Percentiles rank a stretch among this genome's conserved stretches.
Conservation (phyloP, 2,797 vertebrate species). For the Oreonectes daqikongensis region DNA sequence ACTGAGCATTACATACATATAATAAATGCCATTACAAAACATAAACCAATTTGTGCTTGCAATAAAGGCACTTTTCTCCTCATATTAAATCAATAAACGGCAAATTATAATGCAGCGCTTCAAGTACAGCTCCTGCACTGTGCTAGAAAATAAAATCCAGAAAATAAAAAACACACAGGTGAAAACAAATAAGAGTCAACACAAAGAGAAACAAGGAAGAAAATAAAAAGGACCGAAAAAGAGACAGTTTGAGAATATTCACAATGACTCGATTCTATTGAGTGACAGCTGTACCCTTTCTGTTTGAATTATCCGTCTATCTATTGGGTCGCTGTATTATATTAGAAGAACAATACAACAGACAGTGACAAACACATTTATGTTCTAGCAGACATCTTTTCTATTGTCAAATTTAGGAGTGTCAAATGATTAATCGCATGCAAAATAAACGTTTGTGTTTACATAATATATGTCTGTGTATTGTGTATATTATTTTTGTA, state of each 20-base stretch:
- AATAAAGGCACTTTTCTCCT: neutral
- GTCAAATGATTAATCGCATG: no score
- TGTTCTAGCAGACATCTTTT: neutral
- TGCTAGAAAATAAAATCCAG: neutral
- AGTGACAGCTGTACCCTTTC: constrained; percentile 52
- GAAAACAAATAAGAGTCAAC: constrained; percentile 6
- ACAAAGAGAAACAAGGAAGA: neutral
- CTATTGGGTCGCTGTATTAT: constrained; percentile 19
- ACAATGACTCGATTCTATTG: constrained; percentile 27
- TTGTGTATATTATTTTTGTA: no score
- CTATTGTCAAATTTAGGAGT: no score
- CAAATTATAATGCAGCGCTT: neutral
- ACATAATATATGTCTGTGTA: no score
- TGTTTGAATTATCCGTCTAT: constrained; percentile 20
- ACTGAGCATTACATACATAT: neutral
- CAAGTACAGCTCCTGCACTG: neutral
- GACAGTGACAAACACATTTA: constrained; percentile 10
- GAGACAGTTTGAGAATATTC: constrained; percentile 6
- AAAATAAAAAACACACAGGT: neutral
- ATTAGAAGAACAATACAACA: constrained; percentile 23
- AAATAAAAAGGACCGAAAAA: neutral
- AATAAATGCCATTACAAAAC: neutral
- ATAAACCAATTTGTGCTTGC: neutral
- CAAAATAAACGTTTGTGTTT: no score
- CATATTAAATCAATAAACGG: neutral